Conservation (phyloP, 30 jellyfish, hydroid and myxozoan genomes). For the Chrysaora quinquecirrha region DNA sequence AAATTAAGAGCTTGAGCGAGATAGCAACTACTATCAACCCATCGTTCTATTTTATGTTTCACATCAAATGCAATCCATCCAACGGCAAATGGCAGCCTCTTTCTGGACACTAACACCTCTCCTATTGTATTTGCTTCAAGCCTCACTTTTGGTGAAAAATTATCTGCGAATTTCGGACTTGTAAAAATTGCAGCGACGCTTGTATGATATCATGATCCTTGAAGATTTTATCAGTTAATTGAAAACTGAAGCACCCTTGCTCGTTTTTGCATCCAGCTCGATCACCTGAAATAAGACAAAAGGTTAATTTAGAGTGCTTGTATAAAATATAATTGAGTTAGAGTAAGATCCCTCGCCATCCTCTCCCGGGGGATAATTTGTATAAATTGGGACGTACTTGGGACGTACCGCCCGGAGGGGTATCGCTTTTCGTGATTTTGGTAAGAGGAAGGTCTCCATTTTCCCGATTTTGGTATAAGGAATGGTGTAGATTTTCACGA, state of each 20-base stretch:
- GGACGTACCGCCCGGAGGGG: no score
- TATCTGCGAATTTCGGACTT: constrained; percentile 10
- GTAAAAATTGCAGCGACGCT: constrained; percentile 57
- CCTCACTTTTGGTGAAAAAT: constrained; percentile 30
- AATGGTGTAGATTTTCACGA: no score
- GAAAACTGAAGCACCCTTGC: constrained; percentile 53
- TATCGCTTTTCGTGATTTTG: no score
- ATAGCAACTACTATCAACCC: constrained; percentile 5
- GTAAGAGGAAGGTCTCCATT: no score
- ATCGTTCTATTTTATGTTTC: constrained; percentile 30
- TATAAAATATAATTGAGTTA: no score
- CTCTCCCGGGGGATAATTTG: no score
- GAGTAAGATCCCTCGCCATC: no score
- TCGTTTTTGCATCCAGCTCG: constrained; percentile 8
- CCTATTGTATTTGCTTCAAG: constrained; percentile 22
- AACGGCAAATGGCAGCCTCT: constrained; percentile 36
- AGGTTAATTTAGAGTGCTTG: no score
- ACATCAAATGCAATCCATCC: constrained; percentile 60
- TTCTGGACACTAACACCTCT: constrained; percentile 6
- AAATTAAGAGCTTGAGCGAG: not conserved
- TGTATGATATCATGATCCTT: constrained; percentile 37
- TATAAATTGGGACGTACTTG: no score
- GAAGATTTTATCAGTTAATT: constrained; percentile 36
- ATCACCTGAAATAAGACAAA: constrained; percentile 55
- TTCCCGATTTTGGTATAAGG: no score